phyloP scores from a whole-genome alignment of 2,888 invertebrate species.

The Drosophila austrosaltans region DNA sequence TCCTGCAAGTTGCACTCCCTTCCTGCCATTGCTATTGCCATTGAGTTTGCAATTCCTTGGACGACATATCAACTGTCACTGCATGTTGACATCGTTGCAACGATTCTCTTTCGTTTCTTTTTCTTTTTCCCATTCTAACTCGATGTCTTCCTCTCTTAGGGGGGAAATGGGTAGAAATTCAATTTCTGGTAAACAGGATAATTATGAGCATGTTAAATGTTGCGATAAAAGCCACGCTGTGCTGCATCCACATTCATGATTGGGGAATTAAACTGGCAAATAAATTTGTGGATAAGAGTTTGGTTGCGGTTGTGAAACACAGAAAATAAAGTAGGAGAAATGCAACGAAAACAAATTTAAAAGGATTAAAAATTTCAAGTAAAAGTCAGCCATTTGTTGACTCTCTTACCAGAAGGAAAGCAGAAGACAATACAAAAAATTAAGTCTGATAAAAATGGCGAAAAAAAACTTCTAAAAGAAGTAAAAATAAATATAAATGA shows the following conservation, averaged over 20 bases:
- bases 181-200: conserved; percentile 80
- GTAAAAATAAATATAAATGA: neutral
- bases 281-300: conserved; percentile 54
- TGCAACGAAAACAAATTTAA: conserved; percentile 62
- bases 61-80: conserved; percentile 24
- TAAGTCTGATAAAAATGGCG: conserved; percentile 35
- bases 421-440: conserved; percentile 35
- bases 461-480: conserved; percentile 8
- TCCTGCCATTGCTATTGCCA: conserved; percentile 4
- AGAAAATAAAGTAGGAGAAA: conserved; percentile 15
- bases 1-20: conserved; percentile 42
- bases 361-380: conserved; percentile 67
- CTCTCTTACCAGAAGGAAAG: conserved; percentile 34
- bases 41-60: too few relatives aligned
- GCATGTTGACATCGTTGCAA: conserved; percentile 15
- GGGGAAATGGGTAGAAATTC: conserved; percentile 65
- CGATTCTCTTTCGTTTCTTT: conserved; percentile 6
- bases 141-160: neutral
- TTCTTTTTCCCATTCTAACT: neutral
- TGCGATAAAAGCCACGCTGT: conserved; percentile 79
- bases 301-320: neutral
- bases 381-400: conserved; percentile 47
- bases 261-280: conserved; percentile 73
- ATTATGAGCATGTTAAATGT: conserved; percentile 80
- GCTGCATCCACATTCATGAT: conserved; percentile 69